Evolutionary conservation across 2,888 invertebrate genomes (phyloP), one percentile per base, ranked within the genome.

Genomic region (Julus scanicus): DNA sequence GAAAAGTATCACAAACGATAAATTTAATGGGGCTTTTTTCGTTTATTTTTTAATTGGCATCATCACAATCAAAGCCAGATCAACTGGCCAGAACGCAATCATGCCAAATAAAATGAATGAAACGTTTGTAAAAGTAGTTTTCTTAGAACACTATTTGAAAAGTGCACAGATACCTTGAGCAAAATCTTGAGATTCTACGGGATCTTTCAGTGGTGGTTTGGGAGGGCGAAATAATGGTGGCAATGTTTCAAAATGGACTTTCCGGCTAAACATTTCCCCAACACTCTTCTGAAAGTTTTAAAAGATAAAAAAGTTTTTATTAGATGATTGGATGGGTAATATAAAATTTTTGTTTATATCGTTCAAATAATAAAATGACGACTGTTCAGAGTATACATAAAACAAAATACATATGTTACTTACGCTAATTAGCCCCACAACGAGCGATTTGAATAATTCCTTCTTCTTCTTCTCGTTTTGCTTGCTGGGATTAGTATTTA

Each of bases 381-480:
- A 29, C 29, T 29, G 29, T 29, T 1, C 0, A 29, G 29, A 29
- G 29, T 29, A 13, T 20, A 80, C 9, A 5, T 1, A 11, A 8
- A 11, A 37, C 9, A 29, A 80, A 80, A 80, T 0, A 80, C 1
- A 9, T 29, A 44, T 0, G 8, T 44, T 29, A 90, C 91, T 90
- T 90, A 92, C 92, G 89, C 92, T 92, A 87, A 92, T 92, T 29
- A 91, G 90, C 44, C 90, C 91, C 49, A 90, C 87, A 49, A 92
- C 91, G 13, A 92, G 90, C 87, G 90, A 91, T 90, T 96, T 97
- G 92, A 98, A 98, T 87, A 96, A 93, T 92, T 98, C 98, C 90
- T 97, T 96, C 92, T 97, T 97, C 90, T 95, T 95, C 92, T 97
- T 97, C 92, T 98, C 98, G 90, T 97, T 96, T 92, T 97, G 97